These are phyloP conservation scores for Hybos culiciformis DNA, from an alignment of 2,888 invertebrate species.

Conservation along the genomic window DNA sequence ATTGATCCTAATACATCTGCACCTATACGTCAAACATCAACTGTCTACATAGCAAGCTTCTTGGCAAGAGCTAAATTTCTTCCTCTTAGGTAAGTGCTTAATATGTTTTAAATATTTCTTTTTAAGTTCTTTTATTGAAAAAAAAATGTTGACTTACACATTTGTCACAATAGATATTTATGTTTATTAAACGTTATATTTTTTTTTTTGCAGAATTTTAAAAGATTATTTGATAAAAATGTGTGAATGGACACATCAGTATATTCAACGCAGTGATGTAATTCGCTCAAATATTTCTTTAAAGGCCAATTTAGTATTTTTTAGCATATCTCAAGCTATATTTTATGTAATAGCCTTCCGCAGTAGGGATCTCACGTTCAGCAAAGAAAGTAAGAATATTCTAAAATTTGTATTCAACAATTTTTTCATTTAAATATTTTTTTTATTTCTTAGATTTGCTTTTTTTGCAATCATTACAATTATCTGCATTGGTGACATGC, in stretches of 20 bases:
- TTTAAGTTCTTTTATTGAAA: no score
- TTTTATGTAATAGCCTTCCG: constrained; percentile 88
- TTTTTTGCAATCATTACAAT: constrained; percentile 67
- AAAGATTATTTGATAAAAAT: constrained; percentile 53
- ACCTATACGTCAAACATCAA: constrained; percentile 52
- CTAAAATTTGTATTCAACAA: constrained; percentile 8
- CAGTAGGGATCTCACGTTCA: constrained; percentile 65
- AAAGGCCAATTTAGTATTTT: constrained; percentile 75
- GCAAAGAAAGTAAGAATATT: constrained; percentile 54
- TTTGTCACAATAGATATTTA: background rate
- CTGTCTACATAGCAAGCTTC: constrained; percentile 63
- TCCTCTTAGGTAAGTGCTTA: constrained; percentile 41
- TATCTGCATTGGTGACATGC: constrained; percentile 74
- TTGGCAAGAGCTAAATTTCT: constrained; percentile 54
- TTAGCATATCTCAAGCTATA: constrained; percentile 79
- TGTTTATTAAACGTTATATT: background rate
- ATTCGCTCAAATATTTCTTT: constrained; percentile 37
- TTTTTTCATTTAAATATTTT: constrained; percentile 2
- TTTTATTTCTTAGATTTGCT: constrained; percentile 49
- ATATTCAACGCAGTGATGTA: constrained; percentile 42
- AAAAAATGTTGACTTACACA: no score
- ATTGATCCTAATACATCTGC: constrained; percentile 48
- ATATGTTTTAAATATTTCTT: background rate
- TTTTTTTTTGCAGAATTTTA: constrained; percentile 40
- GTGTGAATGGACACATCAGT: constrained; percentile 71